Evolutionary conservation across 2,888 invertebrate genomes (phyloP), one percentile per base, ranked within the genome.

Genomic region (Ametastegia equiseti): DNA sequence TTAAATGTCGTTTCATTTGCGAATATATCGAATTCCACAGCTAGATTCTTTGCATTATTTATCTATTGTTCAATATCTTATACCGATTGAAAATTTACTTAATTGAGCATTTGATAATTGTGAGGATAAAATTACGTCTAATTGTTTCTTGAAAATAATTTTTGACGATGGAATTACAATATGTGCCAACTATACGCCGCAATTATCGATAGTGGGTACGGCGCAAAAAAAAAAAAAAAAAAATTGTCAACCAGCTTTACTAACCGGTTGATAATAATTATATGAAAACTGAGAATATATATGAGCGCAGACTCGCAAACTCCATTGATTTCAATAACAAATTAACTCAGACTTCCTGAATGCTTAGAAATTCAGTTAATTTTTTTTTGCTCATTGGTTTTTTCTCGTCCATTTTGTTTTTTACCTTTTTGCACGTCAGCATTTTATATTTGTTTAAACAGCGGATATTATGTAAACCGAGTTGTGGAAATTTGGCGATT

Each of bases 191-290:
- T 39, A 19, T 9, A n/a, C n/a, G n/a, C n/a, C n/a, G 23, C 39
- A 39, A 63, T 33, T 39, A n/a, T n/a, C n/a, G n/a, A n/a, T n/a
- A n/a, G n/a, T n/a, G n/a, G 19, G 19, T 39, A 67, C 19, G 15
- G 39, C 19, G 7, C 13, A 63, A 30, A 63, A 15, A 27, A 23
- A 65, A 2, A 65, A 33, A 65, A 13, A 45, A 71, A 45, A 50
- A 75, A 6, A 50, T 33, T 36, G 75, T 50, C 50, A 54, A 54
- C 75, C 45, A 19, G 33, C n/a, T 36, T 47, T 71, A 33, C n/a
- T 50, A 75, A 75, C 75, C 75, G 75, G 50, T 75, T 54, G 47
- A 54, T 75, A 27, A 71, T 45, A 50, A 54, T 75, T 7, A 54
- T 54, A n/a, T 36, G 27, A 36, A 45, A 54, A 33, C 33, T 33